Evolutionary conservation across 2,113 vertebrate species (phyloP), one percentile per base, ranked within the genome.

Genomic region (Equus quagga): DNA sequence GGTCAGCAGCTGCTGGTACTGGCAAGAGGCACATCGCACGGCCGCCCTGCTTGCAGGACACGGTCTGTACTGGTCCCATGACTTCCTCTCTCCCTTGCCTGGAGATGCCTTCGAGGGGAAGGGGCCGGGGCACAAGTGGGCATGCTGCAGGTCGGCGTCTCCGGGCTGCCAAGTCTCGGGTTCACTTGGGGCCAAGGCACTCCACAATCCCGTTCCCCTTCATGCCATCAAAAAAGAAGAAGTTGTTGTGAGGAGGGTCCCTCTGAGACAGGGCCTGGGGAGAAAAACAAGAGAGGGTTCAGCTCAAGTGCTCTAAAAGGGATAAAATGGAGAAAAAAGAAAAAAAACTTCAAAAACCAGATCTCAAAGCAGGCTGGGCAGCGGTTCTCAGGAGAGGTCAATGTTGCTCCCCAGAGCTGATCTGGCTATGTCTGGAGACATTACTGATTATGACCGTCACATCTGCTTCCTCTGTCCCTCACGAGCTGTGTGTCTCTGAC

Each of bases 181-280:
- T 73, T 99, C 98, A 99, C 95, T 99, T 98, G 15, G 98, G 97
- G 60, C 99, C 99, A 4, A 99, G 99, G 97, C 98, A 99, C 96
- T 99, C 99, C 21, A 99, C 99, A 17, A 99, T 85, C 1, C 99
- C 99, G 2, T 96, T 99, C 41, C 99, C 99, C 98, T 99, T 99
- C 76, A 99, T 98, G 23, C 99, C 99, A 1, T 99, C 99, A 0
- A 99, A 99, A 98, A 99, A 99, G 99, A 99, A 99, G 98, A 99
- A 99, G 97, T 99, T 99, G 96, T 99, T 99, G 98, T 99, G 99
- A 18, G 99, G 99, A 46, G 99, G 96, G 28, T 99, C 99, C 93
- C 99, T 98, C 46, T 99, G 99, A 87, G 99, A 99, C n/a, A 99
- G 98, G 8, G 99, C 99, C 99, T 99, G 97, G 8, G 73, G 54